Conservation (phyloP, 2,113 vertebrate species). For the Ariopsis seemanni region DNA sequence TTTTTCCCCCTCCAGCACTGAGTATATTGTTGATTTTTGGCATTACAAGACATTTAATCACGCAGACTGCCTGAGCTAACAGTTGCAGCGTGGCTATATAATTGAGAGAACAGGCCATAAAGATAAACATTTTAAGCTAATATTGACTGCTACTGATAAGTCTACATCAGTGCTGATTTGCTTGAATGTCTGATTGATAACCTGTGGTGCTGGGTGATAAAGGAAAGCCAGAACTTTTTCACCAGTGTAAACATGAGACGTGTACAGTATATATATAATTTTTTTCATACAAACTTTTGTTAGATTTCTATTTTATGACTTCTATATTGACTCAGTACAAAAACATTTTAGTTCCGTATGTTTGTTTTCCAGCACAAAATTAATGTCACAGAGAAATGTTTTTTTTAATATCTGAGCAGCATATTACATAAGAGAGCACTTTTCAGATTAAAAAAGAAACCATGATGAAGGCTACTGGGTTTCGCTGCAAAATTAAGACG, state of each 20-base stretch:
- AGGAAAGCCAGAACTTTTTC: background rate
- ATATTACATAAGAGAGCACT: too few species aligned
- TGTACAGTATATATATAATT: too few species aligned
- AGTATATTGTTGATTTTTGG: slow-evolving; percentile 8
- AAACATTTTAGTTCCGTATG: too few species aligned
- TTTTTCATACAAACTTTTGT: too few species aligned
- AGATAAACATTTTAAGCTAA: slow-evolving; percentile 30
- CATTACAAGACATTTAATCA: background rate
- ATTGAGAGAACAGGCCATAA: slow-evolving; percentile 19
- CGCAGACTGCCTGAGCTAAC: background rate
- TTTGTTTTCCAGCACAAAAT: too few species aligned
- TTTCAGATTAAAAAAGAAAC: too few species aligned
- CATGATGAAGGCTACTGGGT: too few species aligned
- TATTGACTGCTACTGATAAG: slow-evolving; percentile 37
- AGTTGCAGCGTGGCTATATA: background rate
- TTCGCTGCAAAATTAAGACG: too few species aligned
- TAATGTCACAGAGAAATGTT: too few species aligned
- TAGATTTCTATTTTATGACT: too few species aligned
- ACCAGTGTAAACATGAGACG: background rate
- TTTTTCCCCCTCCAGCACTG: background rate
- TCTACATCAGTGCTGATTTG: background rate
- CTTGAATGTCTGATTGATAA: background rate
- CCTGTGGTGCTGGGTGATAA: background rate
- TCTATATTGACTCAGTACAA: too few species aligned
- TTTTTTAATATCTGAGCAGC: too few species aligned